Base-by-base conservation (phyloP, 2,113 vertebrate genomes). In the Lampris megalopsis region DNA sequence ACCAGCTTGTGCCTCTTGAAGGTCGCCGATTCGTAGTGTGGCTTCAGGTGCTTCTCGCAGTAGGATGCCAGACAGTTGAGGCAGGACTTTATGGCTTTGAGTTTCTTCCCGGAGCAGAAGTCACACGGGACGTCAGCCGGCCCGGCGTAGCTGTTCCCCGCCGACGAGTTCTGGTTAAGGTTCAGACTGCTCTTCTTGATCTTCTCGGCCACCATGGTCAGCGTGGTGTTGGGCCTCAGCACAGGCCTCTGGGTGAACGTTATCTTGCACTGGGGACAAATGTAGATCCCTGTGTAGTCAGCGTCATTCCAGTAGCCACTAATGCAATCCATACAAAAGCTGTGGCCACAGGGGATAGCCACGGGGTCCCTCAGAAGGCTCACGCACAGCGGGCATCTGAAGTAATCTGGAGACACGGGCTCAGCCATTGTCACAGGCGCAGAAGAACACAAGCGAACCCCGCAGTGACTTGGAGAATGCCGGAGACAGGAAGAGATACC, bases 241-340 rank as follows among this genome's bases (percentile, higher is more conserved):
- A 95, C 94, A 0, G 94, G 94, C 89, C 94, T 93, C 87, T 95
- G 94, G 58, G 94, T 95, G 78, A 95, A 95, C 0, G 94, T 95
- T 83, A 95, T 95, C 88, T 92, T 92, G 65, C 94, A 95, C 75
- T 95, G 94, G 1, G 94, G 94, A 66, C 94, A 95, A 78, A 95
- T 93, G 84, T 95, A 95, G 81, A 95, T 95, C 62, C 94, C 94
- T 0, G 94, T 95, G 93, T 95, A 95, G 90, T 95, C 94, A 0
- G 94, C 95, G 62, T 94, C 95, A 5, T 96, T 95, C 94, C 94
- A 95, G 90, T 95, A 95, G 79, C 89, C 91, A 3, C 93, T 94
- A 83, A 95, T 95, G 82, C 94, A 95, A 91, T 95, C 93, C 94
- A 95, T 95, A 45, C 94, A 95, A 86, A 93, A 95, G 68, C 94